Base-by-base conservation (phyloP, 2,888 invertebrate genomes). In the Coremacera marginata region DNA sequence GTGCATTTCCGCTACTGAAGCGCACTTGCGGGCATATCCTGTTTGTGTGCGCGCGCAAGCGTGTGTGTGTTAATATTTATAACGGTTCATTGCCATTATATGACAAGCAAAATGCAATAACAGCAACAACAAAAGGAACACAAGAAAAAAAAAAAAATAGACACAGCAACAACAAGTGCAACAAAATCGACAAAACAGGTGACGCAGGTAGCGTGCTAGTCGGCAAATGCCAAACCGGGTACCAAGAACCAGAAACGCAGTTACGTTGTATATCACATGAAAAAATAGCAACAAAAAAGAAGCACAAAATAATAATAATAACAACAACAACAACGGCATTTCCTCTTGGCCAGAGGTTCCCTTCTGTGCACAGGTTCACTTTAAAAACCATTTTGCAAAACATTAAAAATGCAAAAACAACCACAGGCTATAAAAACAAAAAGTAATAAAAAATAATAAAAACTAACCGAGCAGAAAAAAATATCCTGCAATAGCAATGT, bases 51-150 rank as follows among this genome's bases (percentile, higher is more conserved):
- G 52, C 51, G 52, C 5, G 16, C 16, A 31, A 5, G 7, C 71
- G 67, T 75, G 68, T 75, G 65, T 75, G 67, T 52, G 72, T 77
- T 79, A 76, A 71, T 80, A 76, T 77, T 80, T 81, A 79, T 76
- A 79, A 79, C 77, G 80, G 77, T 79, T 81, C 80, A 79, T 78
- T 80, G 80, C 79, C 77, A 72, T 78, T 79, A 80, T 44, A 44
- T 80, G 81, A 81, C 77, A 75, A 75, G 79, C 68, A 65, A 78
- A 78, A 62, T 27, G 22, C 9, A 62, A 62, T 27, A 16, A 62
- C 22, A 27, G 37, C 52, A 70, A 70, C 52, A 75, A 49, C 5
- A 68, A 57, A 4, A 76, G n/a, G n/a, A n/a, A n/a, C n/a, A n/a
- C n/a, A n/a, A n/a, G n/a, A 55, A 34, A 51, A 34, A 27, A 27